These are phyloP conservation scores for Lordiphosa fenestrarum DNA, from an alignment of 2,888 invertebrate species.

Conservation along the genomic window DNA sequence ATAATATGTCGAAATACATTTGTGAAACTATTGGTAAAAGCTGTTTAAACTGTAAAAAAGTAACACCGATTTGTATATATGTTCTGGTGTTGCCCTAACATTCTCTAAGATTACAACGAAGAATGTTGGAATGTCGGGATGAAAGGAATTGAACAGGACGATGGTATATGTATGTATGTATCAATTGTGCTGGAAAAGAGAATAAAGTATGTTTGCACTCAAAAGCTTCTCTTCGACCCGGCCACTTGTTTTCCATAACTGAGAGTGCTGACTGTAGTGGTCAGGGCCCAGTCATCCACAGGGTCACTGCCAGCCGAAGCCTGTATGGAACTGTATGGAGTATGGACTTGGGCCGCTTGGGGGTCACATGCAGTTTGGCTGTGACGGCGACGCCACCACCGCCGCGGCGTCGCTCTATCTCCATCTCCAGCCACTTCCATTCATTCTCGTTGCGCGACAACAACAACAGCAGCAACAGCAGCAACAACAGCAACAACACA, in stretches of 20 bases:
- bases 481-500: conserved; percentile 1
- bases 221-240: no score
- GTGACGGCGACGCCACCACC: conserved; percentile 45
- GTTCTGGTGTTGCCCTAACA: no score
- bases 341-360: conserved; percentile 50
- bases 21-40: no score
- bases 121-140: no score
- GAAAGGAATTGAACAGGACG: no score
- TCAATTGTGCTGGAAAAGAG: no score
- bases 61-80: no score
- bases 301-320: conserved; percentile 35
- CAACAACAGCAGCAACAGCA: not conserved
- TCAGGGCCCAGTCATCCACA: conserved; percentile 35
- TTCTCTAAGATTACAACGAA: no score
- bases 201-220: no score
- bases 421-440: conserved; percentile 15
- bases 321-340: conserved; percentile 28
- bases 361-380: conserved; percentile 50
- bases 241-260: not conserved
- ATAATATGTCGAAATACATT: no score
- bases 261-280: conserved; percentile 26
- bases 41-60: no score
- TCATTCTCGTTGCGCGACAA: conserved; percentile 20
- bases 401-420: conserved; percentile 10
- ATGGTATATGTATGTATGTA: no score